These are phyloP conservation scores for Danaus chrysippus DNA, from an alignment of 2,888 invertebrate genomes.

Conservation along the genomic window DNA sequence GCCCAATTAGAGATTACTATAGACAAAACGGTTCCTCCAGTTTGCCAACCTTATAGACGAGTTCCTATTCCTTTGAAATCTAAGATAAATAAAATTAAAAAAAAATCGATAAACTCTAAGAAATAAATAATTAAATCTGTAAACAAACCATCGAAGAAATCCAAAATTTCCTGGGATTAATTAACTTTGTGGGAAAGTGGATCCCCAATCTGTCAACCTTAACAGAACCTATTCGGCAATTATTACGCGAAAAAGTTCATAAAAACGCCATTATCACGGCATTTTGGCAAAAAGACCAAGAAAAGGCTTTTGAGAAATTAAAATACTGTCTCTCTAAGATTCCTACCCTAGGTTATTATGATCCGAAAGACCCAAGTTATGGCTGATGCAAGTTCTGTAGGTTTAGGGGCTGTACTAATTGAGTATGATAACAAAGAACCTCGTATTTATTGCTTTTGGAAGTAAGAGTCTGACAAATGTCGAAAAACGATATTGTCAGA, in stretches of 20 bases:
- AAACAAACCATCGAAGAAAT: conserved; percentile 20
- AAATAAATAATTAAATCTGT: conserved; percentile 7
- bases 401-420: not conserved
- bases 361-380: conserved; percentile 30
- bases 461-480: conserved; percentile 2
- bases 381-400: conserved; percentile 35
- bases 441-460: conserved; percentile 4
- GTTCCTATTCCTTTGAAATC: conserved; percentile 28
- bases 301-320: conserved; percentile 28
- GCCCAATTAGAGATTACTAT: conserved; percentile 21
- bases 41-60: conserved; percentile 30
- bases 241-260: conserved; percentile 19
- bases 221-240: conserved; percentile 24
- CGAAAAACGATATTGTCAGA: conserved; percentile 12
- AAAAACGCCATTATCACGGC: conserved; percentile 27
- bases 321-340: conserved; percentile 23
- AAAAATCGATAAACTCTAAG: conserved; percentile 22
- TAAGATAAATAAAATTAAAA: conserved; percentile 37
- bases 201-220: conserved; percentile 29
- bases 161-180: conserved; percentile 32
- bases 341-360: conserved; percentile 29
- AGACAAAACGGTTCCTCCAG: conserved; percentile 16
- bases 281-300: conserved; percentile 24
- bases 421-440: conserved; percentile 8
- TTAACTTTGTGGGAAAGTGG: conserved; percentile 32